Evolutionary conservation across 2,113 vertebrate species (phyloP).

Genomic region (Merops nubicus): DNA sequence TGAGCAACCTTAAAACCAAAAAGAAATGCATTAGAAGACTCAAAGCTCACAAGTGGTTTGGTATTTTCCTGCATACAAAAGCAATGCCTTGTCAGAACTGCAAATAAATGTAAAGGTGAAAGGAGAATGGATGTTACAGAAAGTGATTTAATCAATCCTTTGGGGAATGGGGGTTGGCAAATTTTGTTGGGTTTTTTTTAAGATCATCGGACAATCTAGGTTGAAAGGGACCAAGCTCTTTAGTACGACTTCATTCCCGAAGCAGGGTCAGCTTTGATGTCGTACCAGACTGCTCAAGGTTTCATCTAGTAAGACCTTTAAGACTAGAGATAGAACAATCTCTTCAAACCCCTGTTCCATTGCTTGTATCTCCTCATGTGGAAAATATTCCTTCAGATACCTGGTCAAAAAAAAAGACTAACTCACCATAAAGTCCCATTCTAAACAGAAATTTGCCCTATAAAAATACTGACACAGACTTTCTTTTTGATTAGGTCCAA

Average conservation of each 20-base stretch:
- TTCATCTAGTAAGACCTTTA: not conserved
- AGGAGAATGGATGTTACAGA: not conserved
- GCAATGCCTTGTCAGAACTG: not conserved
- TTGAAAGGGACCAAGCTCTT: not conserved
- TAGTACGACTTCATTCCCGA: not conserved
- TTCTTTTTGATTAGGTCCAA: not conserved
- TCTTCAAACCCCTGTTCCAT: not conserved
- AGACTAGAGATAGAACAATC: not conserved
- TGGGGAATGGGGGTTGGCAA: not conserved
- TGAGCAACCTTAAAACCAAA: not conserved
- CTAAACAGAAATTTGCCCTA: not conserved
- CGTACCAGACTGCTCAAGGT: not conserved
- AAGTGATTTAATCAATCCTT: not conserved
- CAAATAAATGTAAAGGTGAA: not conserved
- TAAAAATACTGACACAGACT: not conserved
- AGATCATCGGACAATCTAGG: not conserved
- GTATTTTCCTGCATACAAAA: not conserved
- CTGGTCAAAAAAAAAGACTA: not conserved
- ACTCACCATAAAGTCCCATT: not conserved
- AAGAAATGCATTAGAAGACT: not conserved
- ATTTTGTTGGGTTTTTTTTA: not conserved
- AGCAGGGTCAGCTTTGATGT: not conserved
- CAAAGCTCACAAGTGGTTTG: not conserved
- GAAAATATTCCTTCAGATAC: too few species aligned
- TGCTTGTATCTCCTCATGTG: not conserved